A percentile compares a stretch with the other conserved stretches of the same genome.
Evolutionary conservation across 1,140 invertebrate species (phyloP).

Genomic region (Chrysomallon squamiferum): DNA sequence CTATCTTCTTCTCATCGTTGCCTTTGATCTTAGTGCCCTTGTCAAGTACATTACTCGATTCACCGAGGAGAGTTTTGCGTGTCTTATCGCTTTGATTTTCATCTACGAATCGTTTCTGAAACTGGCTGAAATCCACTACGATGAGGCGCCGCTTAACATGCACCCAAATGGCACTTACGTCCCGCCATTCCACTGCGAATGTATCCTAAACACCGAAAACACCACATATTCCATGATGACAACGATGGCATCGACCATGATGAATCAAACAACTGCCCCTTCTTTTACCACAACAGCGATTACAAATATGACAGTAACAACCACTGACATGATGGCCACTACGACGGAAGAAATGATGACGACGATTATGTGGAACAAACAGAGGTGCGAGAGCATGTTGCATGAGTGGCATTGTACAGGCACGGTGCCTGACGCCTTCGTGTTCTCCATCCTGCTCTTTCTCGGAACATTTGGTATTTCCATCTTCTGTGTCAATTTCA

Average conservation of each 20-base stretch:
- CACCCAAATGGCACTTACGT: constrained; percentile 10
- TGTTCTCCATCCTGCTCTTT: constrained; percentile 66
- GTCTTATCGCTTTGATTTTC: constrained; percentile 98
- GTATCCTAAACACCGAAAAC: background rate
- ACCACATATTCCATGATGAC: background rate
- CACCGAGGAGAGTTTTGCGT: constrained; percentile 99
- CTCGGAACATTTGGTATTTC: constrained; percentile 20
- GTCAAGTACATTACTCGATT: constrained; percentile 99
- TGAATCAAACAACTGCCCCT: background rate
- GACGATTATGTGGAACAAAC: background rate
- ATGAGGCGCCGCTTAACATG: constrained; percentile 16
- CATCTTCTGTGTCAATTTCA: constrained; percentile 69
- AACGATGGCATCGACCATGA: background rate
- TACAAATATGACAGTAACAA: background rate
- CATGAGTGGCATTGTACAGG: constrained; percentile 14
- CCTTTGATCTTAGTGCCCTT: constrained; percentile 93
- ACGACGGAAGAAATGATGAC: background rate
- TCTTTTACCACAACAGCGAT: background rate
- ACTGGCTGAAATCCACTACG: constrained; percentile 35
- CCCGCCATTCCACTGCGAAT: background rate
- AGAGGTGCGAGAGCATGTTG: background rate
- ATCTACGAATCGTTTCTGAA: constrained; percentile 90
- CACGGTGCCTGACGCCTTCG: constrained; percentile 78
- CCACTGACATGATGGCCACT: background rate
- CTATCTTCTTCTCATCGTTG: constrained; percentile 90